Conservation (phyloP, 2,888 invertebrate species). For the Diplolepis rosae region DNA sequence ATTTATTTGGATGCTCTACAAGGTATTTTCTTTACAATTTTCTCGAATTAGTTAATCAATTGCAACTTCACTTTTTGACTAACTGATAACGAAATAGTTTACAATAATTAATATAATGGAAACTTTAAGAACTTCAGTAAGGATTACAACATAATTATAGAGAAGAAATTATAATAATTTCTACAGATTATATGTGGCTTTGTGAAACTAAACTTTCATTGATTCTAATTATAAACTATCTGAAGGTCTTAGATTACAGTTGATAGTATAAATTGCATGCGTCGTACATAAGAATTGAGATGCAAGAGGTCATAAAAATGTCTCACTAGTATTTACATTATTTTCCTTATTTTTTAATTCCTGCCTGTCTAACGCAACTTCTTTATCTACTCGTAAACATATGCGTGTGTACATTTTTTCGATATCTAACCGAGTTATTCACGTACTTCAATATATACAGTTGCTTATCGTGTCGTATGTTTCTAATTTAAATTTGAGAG, state of each 20-base stretch:
- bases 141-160: no score
- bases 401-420: slow-evolving; percentile 13
- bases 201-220: slow-evolving; percentile 7
- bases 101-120: no score
- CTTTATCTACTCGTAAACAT: slow-evolving; percentile 17
- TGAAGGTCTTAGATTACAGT: slow-evolving; percentile 12
- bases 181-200: no score
- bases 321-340: slow-evolving; percentile 26
- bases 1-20: neutral
- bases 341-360: slow-evolving; percentile 19
- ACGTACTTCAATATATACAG: slow-evolving; percentile 25
- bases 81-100: no score
- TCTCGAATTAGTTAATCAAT: slow-evolving; percentile 21
- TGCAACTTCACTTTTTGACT: no score
- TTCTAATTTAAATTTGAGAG: slow-evolving; percentile 15
- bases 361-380: slow-evolving; percentile 26
- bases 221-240: slow-evolving; percentile 7
- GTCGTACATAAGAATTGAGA: slow-evolving; percentile 17
- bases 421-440: slow-evolving; percentile 9
- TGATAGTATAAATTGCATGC: slow-evolving; percentile 25
- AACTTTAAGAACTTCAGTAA: no score
- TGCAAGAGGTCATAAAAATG: slow-evolving; percentile 29
- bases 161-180: no score
- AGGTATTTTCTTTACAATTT: neutral
- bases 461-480: slow-evolving; percentile 21